Evolutionary conservation across 2,113 vertebrate genomes (phyloP).

Genomic region (Chelonoidis abingdonii): DNA sequence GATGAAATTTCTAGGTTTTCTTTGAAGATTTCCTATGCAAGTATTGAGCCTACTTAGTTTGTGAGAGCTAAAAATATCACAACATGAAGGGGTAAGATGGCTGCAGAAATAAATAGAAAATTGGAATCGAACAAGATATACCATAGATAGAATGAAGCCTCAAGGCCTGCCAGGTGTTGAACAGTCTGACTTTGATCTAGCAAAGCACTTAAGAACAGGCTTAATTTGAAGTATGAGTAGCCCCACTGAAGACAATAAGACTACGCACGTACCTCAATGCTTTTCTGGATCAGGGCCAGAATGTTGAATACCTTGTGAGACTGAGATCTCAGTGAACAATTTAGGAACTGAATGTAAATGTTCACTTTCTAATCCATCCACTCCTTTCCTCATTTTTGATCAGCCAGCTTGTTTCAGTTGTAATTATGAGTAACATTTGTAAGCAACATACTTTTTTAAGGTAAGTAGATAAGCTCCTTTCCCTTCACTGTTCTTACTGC

Average conservation of each 20-base stretch:
- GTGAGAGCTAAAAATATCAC: neutral
- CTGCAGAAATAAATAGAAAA: neutral
- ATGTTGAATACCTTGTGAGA: neutral
- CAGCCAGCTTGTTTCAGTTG: neutral
- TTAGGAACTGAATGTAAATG: neutral
- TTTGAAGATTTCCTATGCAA: neutral
- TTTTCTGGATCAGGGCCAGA: neutral
- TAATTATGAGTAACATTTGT: neutral
- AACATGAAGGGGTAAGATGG: neutral
- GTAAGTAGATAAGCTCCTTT: neutral
- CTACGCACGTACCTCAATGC: neutral
- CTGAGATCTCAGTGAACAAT: neutral
- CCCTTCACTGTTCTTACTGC: neutral
- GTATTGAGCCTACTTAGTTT: neutral
- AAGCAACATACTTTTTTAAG: neutral
- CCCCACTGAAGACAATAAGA: neutral
- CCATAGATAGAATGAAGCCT: fast-evolving
- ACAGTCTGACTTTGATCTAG: neutral
- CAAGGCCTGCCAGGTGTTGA: slow-evolving; percentile 1
- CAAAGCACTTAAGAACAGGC: neutral
- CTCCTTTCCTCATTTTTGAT: neutral
- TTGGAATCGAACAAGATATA: neutral
- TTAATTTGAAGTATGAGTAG: neutral
- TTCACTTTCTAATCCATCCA: neutral
- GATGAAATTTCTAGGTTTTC: neutral